Percentiles rank a stretch among this genome's conserved stretches.
Conservation (phyloP, 2,797 vertebrate species). For the Thaleichthys pacificus region DNA sequence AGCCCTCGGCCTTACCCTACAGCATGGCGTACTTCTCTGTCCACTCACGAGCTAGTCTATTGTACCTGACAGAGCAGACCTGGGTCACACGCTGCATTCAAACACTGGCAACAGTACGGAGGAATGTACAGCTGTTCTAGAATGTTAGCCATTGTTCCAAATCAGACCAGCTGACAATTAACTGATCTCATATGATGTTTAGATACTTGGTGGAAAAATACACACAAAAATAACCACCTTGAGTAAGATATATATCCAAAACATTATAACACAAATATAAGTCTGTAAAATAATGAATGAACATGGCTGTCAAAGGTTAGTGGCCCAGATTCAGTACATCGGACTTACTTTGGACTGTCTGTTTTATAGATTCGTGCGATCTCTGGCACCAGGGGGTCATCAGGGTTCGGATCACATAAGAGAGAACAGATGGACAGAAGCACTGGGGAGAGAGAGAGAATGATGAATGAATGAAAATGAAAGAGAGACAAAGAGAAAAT, state of each 20-base stretch:
- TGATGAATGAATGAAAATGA: neutral
- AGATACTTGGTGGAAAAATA: too few relatives aligned
- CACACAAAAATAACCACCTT: neutral
- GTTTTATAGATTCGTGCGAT: constrained; percentile 86
- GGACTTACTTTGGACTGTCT: constrained; percentile 76
- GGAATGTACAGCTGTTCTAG: too few relatives aligned
- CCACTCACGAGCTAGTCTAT: constrained; percentile 99
- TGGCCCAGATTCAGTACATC: neutral
- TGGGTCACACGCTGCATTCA: constrained; percentile 42
- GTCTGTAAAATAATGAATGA: neutral
- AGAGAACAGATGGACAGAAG: constrained; percentile 86
- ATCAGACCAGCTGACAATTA: too few relatives aligned
- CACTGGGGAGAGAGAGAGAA: constrained; percentile 57
- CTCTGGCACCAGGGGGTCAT: constrained; percentile 85
- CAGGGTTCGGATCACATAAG: constrained; percentile 84
- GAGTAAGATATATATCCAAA: too few relatives aligned
- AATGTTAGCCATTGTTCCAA: too few relatives aligned
- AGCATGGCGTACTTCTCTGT: constrained; percentile 98
- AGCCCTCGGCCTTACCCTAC: constrained; percentile 86
- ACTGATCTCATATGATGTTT: too few relatives aligned
- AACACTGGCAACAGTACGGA: neutral
- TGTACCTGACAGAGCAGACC: constrained; percentile 87
- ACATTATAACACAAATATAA: too few relatives aligned
- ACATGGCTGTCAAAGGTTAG: neutral
- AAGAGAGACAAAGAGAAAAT: neutral